phyloP scores from a whole-genome alignment of 1,140 invertebrate species.

The Batillaria attramentaria region DNA sequence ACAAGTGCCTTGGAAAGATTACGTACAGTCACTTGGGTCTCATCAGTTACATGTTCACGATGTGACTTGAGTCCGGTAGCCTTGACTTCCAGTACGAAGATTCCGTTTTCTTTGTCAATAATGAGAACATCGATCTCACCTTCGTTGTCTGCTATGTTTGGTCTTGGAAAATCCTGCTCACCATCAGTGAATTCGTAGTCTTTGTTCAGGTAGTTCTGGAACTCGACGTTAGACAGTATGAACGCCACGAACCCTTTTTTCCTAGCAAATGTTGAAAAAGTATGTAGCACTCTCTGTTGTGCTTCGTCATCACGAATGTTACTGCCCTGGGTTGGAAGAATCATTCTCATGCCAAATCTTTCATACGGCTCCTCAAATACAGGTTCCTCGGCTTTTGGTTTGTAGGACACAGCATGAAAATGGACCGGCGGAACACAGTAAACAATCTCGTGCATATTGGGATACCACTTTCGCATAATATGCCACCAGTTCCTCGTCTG shows the following conservation, averaged over 20 bases:
- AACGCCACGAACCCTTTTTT: neutral
- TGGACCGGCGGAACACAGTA: neutral
- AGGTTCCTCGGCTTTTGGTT: neutral
- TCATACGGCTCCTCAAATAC: neutral
- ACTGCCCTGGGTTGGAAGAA: neutral
- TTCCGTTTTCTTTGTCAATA: conserved; percentile 1
- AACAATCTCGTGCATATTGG: neutral
- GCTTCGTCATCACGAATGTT: neutral
- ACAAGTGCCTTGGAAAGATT: neutral
- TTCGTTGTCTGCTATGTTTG: neutral
- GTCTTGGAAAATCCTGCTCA: neutral
- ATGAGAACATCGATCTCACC: conserved; percentile 9
- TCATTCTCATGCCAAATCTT: neutral
- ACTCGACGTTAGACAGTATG: conserved; percentile 19
- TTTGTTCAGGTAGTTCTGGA: conserved; percentile 27
- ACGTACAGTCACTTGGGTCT: neutral
- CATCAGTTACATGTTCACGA: no score
- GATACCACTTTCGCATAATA: conserved; percentile 7
- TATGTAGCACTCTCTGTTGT: neutral
- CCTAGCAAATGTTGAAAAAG: neutral
- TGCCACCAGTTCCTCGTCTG: conserved; percentile 3
- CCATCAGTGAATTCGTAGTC: neutral
- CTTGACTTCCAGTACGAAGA: conserved; percentile 22
- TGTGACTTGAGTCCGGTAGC: neutral
- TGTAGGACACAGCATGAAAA: neutral